phyloP scores from a whole-genome alignment of 1,140 invertebrate species.

The Hestina assimilis region DNA sequence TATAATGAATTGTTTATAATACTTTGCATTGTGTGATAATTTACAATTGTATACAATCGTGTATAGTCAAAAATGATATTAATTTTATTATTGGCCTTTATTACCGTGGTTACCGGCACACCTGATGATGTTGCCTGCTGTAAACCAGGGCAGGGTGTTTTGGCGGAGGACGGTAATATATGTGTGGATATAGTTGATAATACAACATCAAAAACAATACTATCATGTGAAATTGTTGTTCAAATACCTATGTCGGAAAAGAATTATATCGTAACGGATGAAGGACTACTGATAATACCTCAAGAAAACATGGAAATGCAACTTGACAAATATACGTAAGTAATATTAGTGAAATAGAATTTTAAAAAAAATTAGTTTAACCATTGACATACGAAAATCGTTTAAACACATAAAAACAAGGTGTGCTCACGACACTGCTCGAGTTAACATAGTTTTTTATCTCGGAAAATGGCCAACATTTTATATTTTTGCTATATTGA shows the following conservation, averaged over 20 bases:
- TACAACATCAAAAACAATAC: neutral
- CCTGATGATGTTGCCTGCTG: conserved; percentile 16
- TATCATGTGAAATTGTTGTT: conserved; percentile 3
- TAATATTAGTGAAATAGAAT: neutral
- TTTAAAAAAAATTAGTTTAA: neutral
- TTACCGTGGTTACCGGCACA: neutral
- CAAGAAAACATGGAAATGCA: neutral
- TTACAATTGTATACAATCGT: too few species aligned
- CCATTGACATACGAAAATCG: neutral
- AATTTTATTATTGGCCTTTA: neutral
- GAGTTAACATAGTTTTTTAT: too few species aligned
- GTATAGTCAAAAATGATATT: conserved; percentile 10
- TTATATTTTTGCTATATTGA: too few species aligned
- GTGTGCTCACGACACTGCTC: too few species aligned
- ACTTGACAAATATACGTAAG: conserved; percentile 8
- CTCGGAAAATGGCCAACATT: too few species aligned
- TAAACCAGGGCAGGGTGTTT: conserved; percentile 3
- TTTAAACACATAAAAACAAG: too few species aligned
- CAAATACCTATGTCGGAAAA: neutral
- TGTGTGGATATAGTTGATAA: conserved; percentile 10
- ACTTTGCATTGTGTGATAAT: too few species aligned
- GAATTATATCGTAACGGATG: conserved; percentile 6
- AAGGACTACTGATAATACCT: conserved; percentile 3
- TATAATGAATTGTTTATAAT: too few species aligned
- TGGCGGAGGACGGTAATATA: neutral